phyloP scores from a whole-genome alignment of 2,888 invertebrate species.

The Stenchaetothrips biformis region DNA sequence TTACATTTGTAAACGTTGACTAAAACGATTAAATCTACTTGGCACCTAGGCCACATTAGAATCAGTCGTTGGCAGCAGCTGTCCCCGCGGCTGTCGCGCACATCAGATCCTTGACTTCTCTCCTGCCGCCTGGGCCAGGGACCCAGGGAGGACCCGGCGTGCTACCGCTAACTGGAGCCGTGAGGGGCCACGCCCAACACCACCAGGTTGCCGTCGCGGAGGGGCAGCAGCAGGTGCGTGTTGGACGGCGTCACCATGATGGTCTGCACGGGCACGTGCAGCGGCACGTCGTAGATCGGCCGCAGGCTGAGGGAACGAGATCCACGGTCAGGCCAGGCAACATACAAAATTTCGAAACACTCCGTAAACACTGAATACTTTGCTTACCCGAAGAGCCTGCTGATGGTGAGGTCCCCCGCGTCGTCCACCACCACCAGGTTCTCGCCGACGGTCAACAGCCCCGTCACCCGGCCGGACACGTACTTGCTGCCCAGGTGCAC shows the following conservation, averaged over 20 bases:
- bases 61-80: no score
- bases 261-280: constrained; percentile 52
- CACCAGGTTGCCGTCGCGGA: constrained; percentile 54
- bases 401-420: constrained; percentile 53
- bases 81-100: no score
- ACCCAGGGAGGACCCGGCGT: background rate
- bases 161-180: background rate
- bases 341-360: constrained; percentile 29
- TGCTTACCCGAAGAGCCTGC: constrained; percentile 49
- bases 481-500: constrained; percentile 50
- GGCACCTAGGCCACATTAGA: no score
- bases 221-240: constrained; percentile 55
- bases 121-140: background rate
- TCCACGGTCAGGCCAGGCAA: background rate
- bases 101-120: no score
- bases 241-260: constrained; percentile 51
- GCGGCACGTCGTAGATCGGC: constrained; percentile 51
- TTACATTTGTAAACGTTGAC: no score
- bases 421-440: constrained; percentile 51
- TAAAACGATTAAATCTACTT: no score
- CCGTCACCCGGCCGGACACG: constrained; percentile 51
- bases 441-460: constrained; percentile 49
- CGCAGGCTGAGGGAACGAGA: constrained; percentile 45
- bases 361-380: background rate
- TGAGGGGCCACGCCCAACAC: constrained; percentile 46